phyloP scores from a whole-genome alignment of 2,888 invertebrate genomes.

The Ypsolopha sequella region DNA sequence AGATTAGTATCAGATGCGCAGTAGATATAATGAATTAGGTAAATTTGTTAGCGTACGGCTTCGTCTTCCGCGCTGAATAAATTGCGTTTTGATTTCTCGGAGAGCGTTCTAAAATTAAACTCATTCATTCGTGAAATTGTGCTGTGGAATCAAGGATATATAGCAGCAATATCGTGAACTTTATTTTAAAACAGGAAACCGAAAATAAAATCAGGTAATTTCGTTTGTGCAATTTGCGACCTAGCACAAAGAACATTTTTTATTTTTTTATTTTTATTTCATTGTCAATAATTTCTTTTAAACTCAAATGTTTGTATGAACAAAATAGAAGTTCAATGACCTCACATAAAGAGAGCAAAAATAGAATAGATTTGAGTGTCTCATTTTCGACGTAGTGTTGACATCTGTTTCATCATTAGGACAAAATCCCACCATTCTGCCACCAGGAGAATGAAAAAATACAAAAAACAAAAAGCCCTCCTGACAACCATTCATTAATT shows the following conservation, averaged over 20 bases:
- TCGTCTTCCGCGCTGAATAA: neutral
- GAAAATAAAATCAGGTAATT: no score
- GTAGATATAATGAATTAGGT: neutral
- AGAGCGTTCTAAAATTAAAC: no score
- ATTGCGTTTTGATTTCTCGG: no score
- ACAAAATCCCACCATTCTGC: slow-evolving; percentile 9
- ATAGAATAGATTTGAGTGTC: slow-evolving; percentile 10
- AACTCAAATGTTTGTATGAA: no score
- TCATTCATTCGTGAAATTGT: no score
- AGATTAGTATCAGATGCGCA: slow-evolving; percentile 2
- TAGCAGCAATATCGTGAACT: no score
- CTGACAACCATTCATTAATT: slow-evolving; percentile 52
- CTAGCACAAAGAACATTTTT: neutral
- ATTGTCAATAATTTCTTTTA: neutral
- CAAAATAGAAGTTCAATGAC: slow-evolving; percentile 3
- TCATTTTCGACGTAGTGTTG: slow-evolving; percentile 37
- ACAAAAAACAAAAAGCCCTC: slow-evolving; percentile 20
- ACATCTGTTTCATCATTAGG: slow-evolving; percentile 58
- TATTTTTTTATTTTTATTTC: neutral
- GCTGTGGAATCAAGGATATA: no score
- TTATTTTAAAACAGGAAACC: no score
- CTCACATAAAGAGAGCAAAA: slow-evolving; percentile 3
- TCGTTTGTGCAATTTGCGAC: no score
- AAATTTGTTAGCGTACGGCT: neutral
- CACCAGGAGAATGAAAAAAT: slow-evolving; percentile 35